A percentile compares a stretch with the other conserved stretches of the same genome.
Evolutionary conservation across 2,113 vertebrate species (phyloP).

Genomic region (Rattus rattus): DNA sequence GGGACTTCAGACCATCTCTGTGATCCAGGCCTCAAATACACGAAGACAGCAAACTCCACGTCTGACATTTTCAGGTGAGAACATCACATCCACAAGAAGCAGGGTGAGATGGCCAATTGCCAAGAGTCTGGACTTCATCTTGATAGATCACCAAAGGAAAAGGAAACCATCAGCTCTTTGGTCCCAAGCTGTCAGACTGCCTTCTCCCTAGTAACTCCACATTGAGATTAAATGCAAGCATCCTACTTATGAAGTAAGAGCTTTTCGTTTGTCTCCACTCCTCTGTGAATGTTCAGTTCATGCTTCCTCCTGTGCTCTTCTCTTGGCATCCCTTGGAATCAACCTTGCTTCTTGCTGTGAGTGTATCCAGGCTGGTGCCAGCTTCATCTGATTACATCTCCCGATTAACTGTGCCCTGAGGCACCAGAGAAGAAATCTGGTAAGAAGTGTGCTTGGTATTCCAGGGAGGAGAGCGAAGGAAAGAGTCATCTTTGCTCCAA

Average conservation of each 20-base stretch:
- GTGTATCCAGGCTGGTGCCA: not conserved
- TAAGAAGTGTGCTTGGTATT: not conserved
- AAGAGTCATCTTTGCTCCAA: not conserved
- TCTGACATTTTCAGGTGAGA: not conserved
- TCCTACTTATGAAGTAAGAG: not conserved
- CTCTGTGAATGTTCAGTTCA: not conserved
- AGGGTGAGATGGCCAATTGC: not conserved
- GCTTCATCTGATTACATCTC: not conserved
- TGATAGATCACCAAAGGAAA: not conserved
- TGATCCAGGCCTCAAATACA: not conserved
- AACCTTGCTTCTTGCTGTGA: slow-evolving; percentile 16
- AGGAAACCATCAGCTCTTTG: slow-evolving; percentile 11
- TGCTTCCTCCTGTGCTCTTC: not conserved
- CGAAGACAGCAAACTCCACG: not conserved
- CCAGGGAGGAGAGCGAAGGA: not conserved
- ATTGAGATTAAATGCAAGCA: not conserved
- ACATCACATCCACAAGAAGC: not conserved
- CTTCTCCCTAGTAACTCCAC: slow-evolving; percentile 5
- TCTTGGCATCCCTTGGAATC: not conserved
- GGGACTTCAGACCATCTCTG: slow-evolving; percentile 15
- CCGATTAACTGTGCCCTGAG: not conserved
- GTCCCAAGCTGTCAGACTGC: not conserved
- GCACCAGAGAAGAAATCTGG: slow-evolving; percentile 61
- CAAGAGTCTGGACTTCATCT: not conserved
- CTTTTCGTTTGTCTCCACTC: not conserved